phyloP scores from a whole-genome alignment of 2,888 invertebrate genomes.

The Gastrophysa polygoni region DNA sequence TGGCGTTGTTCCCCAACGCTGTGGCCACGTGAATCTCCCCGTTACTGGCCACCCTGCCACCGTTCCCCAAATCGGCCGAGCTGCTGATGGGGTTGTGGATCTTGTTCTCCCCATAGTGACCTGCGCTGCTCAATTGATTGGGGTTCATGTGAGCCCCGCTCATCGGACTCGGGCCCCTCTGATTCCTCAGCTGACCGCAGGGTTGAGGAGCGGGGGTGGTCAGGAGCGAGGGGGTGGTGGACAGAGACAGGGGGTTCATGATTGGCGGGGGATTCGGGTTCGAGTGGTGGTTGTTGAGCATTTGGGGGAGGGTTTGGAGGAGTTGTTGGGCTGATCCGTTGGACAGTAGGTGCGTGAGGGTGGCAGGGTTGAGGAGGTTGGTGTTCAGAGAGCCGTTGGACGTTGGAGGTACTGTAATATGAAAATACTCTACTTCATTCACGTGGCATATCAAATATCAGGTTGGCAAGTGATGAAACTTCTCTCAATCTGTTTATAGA shows the following conservation, averaged over 20 bases:
- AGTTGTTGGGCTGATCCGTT: constrained; percentile 73
- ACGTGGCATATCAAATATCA: no score
- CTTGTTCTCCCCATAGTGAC: constrained; percentile 51
- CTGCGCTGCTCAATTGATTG: constrained; percentile 27
- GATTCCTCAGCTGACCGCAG: constrained; percentile 37
- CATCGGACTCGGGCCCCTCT: constrained; percentile 12
- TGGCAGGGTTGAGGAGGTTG: constrained; percentile 70
- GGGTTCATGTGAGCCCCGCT: constrained; percentile 33
- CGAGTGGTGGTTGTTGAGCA: constrained; percentile 54
- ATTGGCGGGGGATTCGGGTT: constrained; percentile 41
- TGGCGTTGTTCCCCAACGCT: constrained; percentile 66
- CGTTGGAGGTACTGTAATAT: constrained; percentile 64
- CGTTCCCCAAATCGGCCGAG: constrained; percentile 37
- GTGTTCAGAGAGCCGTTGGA: constrained; percentile 70
- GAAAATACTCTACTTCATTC: no score
- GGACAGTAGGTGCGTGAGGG: constrained; percentile 74
- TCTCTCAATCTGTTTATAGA: no score
- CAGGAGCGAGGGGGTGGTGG: constrained; percentile 24
- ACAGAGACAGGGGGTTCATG: constrained; percentile 51
- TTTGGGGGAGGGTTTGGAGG: constrained; percentile 75
- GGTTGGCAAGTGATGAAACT: no score
- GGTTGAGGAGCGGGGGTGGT: constrained; percentile 30
- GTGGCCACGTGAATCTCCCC: constrained; percentile 85
- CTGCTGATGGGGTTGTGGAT: constrained; percentile 43
- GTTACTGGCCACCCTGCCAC: constrained; percentile 66